Base-by-base conservation (phyloP, 2,888 invertebrate species). In the Chorisops tibialis region DNA sequence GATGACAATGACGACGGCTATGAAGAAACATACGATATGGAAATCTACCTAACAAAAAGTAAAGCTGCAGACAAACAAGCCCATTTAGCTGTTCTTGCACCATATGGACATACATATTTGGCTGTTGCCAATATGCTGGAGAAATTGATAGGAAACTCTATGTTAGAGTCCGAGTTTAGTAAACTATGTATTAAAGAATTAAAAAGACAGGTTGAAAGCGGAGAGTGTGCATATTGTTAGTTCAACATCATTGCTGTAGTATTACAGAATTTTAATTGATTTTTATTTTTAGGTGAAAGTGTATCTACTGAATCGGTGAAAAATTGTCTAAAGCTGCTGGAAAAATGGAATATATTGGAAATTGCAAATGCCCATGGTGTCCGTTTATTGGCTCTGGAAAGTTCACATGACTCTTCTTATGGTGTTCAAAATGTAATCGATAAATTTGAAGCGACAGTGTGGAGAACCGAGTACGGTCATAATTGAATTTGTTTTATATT, bases 221-320 rank as follows among this genome's bases (percentile, higher is more conserved):
- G 83, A 67, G 75, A 75, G 70, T 82, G 87, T 68, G 74, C 74
- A 52, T 89, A 85, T 74, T 86, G 89, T 89, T 72, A 79, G 78
- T 77, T 11, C 19, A 49, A 4, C 5, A 39, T 22, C 21, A 24
- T 18, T 45, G 5, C 21, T 30, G n/a, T 47, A 7, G 37, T 62
- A 49, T 52, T 48, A 43, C 24, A 45, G 35, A 47, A 21, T 22
- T 6, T n/a, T n/a, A 35, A 58, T 38, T 19, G 35, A 38, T 1
- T 14, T 38, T 38, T 38, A n/a, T 51, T 30, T 51, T 59, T 18
- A 95, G 95, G 88, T 67, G 95, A 96, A 78, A 91, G 93, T 71
- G 85, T 93, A 52, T 91, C 92, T 6, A 86, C 90, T 7, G 94
- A 95, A 75, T 88, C 91, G 0, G 85, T 96, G 54, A 87, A 87